Conservation (phyloP, 2,113 vertebrate genomes). For the Sinocyclocheilus rhinocerous region DNA sequence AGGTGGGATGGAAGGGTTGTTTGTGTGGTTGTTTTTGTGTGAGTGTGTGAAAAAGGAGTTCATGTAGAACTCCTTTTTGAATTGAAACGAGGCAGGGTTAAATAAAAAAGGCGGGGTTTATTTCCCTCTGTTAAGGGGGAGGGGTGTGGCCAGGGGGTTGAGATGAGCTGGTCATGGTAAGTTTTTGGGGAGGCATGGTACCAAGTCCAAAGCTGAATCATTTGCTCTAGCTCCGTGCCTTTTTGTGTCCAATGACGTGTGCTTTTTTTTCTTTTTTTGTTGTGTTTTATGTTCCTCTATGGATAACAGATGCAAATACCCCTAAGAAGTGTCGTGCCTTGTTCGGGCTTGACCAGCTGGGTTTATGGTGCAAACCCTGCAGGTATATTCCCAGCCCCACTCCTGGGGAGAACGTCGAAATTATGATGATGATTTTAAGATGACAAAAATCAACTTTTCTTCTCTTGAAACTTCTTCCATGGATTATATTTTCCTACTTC, state of each 20-base stretch:
- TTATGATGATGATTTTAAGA: constrained; percentile 66
- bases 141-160: constrained; percentile 72
- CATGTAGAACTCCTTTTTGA: neutral
- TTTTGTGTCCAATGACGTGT: constrained; percentile 86
- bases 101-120: neutral
- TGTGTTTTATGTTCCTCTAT: constrained; percentile 93
- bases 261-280: constrained; percentile 79
- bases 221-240: constrained; percentile 86
- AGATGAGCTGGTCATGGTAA: constrained; percentile 66
- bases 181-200: constrained; percentile 75
- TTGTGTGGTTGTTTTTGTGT: constrained; percentile 20
- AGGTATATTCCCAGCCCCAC: constrained; percentile 92
- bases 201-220: constrained; percentile 81
- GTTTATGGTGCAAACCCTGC: constrained; percentile 99
- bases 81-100: neutral
- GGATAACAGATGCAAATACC: constrained; percentile 99
- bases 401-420: constrained; percentile 70
- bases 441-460: constrained; percentile 48
- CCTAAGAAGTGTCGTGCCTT: constrained; percentile 99
- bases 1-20: neutral
- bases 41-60: constrained; percentile 15
- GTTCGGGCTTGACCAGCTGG: constrained; percentile 99
- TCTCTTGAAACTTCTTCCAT: constrained; percentile 61
- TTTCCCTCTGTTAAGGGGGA: constrained; percentile 52
- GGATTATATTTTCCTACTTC: constrained; percentile 62